Evolutionary conservation across 2,888 invertebrate species (phyloP), one percentile per base, ranked within the genome.

Genomic region (Paralinhomoeus sp.): DNA sequence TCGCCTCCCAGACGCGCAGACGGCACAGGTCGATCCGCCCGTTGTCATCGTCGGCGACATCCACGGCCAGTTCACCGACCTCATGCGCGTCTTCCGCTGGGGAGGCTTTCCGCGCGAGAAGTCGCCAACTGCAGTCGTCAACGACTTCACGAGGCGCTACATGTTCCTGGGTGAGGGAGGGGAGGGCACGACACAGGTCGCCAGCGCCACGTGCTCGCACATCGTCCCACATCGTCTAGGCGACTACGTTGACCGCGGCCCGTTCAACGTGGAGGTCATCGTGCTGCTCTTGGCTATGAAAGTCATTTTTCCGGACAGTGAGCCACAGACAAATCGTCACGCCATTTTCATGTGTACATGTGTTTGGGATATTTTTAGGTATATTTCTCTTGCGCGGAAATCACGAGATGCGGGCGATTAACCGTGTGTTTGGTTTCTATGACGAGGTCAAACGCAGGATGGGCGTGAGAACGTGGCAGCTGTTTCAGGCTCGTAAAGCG

Each of bases 391-490:
- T 31, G 31, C 15, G 39, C 66, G 87, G 87, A 53, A 89, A 89
- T 67, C 87, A 89, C 64, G 87, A 87, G 31, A 64, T 87, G 85
- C 66, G 87, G 85, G 53, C 84, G 1, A 56, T 57, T 35, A 57
- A 57, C 46, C 49, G 39, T 2, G 44, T 37, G 36, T 57, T 56
- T 46, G 57, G 57, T 7, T 56, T 57, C 48, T 55, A 49, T 43
- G 44, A 49, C 31, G 55, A 56, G 47, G 49, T 51, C 69, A 89
- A 91, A 70, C 75, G 89, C 62, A 75, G 93, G 59, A 91, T 87
- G 69, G 89, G 85, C 71, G 87, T 91, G 59, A 89, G 89, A 69
- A 67, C 93, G 63, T 91, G 91, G 89, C 91, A 91, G 72, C 89
- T 87, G 24, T 91, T 91, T 70, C 91, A 89, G 41, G n/a, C n/a